Base-by-base conservation (phyloP, 2,888 invertebrate genomes). In the Acleris laterana region DNA sequence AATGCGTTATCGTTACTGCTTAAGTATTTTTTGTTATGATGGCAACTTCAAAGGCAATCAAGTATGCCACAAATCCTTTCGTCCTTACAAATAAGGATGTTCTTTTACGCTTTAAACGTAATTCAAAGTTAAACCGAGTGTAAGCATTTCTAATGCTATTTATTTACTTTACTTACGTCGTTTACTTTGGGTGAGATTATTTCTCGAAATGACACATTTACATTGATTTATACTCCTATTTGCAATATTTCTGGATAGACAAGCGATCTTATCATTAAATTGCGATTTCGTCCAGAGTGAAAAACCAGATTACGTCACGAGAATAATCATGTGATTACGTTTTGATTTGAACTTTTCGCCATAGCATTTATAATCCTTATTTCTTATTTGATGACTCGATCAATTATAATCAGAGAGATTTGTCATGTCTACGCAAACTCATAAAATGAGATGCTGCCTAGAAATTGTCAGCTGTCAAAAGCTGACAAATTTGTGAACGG, bases 21-120 rank as follows among this genome's bases (percentile, higher is more conserved):
- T 59, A 38, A 38, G 38, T 38, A 32, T 32, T 32, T 32, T 32
- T 32, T 57, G 66, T 66, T 66, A 57, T 51, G 51, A 62, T 51
- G 44, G 38, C 44, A 50, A 66, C 61, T 56, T 66, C 66, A 66
- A 66, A 66, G 61, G 25, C 51, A 32, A 61, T 56, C 44, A 65
- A 57, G 56, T 28, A 22, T 28, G 17, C 46, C 46, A 44, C 20
- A 56, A 61, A 61, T 56, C 56, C 50, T 74, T 69, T 61, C 63
- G 68, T 61, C 66, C 63, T 69, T 67, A 53, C 69, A 69, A 65
- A 67, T 56, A 61, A 56, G 72, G 72, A 69, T 70, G 74, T 72
- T 74, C 70, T 71, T 70, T 57, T 70, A 68, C 62, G 69, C 77
- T 76, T 77, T 76, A 76, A 77, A 76, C 74, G 69, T 70, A 69